Evolutionary conservation across 1,140 invertebrate species (phyloP), one percentile per base, ranked within the genome.

Genomic region (Aphaenogaster floridana): DNA sequence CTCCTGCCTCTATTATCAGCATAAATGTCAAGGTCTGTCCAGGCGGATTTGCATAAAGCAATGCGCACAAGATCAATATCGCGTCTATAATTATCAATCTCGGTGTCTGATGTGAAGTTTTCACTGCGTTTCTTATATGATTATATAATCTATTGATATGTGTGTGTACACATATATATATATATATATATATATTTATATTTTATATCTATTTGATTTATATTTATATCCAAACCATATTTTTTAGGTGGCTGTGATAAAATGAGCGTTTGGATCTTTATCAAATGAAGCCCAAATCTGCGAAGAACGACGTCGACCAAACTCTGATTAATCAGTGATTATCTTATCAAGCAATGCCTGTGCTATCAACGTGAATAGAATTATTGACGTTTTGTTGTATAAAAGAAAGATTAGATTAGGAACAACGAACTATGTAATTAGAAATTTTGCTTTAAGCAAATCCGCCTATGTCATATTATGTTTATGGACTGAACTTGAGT

Each of bases 11-110:
- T 57, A 2, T 59, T 76, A 76, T 36, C 52, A 11, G n/a, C 17
- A 28, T 42, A 68, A 76, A 39, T 28, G 28, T 36, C 13, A 57
- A 74, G 50, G 21, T 50, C 28, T 8, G 21, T 48, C 68, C 42
- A 71, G 21, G 3, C 11, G 45, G 52, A 76, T 57, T 42, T 76
- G 52, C 36, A 57, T 7, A 42, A 68, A 68, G 64, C n/a, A 36
- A 68, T 42, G 45, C 64, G 64, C 36, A 68, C n/a, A 45, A 68
- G 21, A 48, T 48, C n/a, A 7, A 42, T 8, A 8, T 28, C 3
- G 1, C 28, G 2, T 61, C 11, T 9, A 17, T 36, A 9, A 39
- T 66, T 66, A 66, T 39, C 17, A 39, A 39, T 0, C 36, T 42
- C 52, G 0, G 7, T 54, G 9, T 57, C 17, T 68, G 45, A 42